Percentiles rank a stretch among this genome's conserved stretches.
Evolutionary conservation across 2,113 vertebrate species (phyloP).

Genomic region (Rhagologus leucostigma): DNA sequence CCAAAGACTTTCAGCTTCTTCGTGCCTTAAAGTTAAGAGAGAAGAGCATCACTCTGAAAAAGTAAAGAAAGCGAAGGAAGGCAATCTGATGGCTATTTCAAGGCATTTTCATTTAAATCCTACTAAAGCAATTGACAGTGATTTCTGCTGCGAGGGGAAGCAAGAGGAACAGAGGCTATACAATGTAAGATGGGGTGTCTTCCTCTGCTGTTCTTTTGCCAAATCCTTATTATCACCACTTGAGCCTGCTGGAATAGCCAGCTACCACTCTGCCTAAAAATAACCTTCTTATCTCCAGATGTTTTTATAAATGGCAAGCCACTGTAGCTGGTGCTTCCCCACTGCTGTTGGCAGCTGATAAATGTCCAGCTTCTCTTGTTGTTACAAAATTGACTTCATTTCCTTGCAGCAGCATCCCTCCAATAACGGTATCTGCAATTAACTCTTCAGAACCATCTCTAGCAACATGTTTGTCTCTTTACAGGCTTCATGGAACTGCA

Average conservation of each 20-base stretch:
- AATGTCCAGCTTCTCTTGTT: neutral
- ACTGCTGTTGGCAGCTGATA: neutral
- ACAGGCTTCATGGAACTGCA: neutral
- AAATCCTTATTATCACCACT: neutral
- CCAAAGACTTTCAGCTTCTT: neutral
- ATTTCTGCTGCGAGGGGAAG: neutral
- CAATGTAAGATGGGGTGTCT: neutral
- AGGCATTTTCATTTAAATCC: neutral
- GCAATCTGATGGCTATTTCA: neutral
- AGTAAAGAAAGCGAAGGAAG: neutral
- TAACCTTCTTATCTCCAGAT: constrained; percentile 17
- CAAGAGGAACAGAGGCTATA: neutral
- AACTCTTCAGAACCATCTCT: neutral
- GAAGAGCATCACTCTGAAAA: neutral
- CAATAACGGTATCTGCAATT: neutral
- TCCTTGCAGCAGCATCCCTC: neutral
- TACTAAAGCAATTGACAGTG: neutral
- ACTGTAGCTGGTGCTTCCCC: neutral
- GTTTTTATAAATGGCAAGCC: neutral
- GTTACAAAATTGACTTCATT: neutral
- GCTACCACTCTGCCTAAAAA: neutral
- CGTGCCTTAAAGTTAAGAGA: neutral
- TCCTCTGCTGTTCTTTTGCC: neutral
- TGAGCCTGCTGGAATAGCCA: neutral
- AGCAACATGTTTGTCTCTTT: neutral